Base-by-base conservation (phyloP, 2,113 vertebrate genomes). In the Alosa alosa region DNA sequence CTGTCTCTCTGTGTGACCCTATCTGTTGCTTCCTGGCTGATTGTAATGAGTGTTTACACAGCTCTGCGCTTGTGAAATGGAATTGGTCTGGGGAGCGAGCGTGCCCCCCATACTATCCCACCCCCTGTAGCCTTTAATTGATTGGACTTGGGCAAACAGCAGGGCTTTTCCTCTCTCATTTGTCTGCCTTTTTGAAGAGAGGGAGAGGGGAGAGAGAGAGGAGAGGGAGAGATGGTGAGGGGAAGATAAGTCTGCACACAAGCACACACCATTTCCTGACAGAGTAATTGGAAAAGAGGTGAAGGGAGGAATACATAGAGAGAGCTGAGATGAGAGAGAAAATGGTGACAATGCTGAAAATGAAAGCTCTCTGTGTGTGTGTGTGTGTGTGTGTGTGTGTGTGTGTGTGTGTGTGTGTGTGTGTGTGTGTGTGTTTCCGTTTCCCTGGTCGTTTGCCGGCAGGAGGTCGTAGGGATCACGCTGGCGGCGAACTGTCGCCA, bases 91-190 rank as follows among this genome's bases (percentile, higher is more conserved):
- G 90, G 90, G 84, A 87, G 86, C 89, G 88, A 91, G 89, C 92
- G 86, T 85, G 85, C 87, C 86, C 31, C 31, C 31, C 31, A 31
- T 31, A 31, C 31, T 31, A 31, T 31, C 31, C 89, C 90, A 85
- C 47, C 83, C 89, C 90, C 64, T 88, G 52, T 47, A 91, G 88
- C 87, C 92, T 93, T 92, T 90, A 95, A 94, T 94, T 91, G 92
- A 94, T 93, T 94, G 92, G 90, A 90, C 90, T 92, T 92, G 88
- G 94, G 92, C 93, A 94, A 94, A 94, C 92, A 92, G 81, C 86
- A 86, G 84, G 84, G 84, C 91, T 92, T 86, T 82, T 89, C 93
- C 85, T 68, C 87, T 90, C 75, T 89, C 93, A 89, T 94, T 92
- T 93, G 72, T 93, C 85, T 57, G 85, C 64, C 64, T 91, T 93